phyloP scores from a whole-genome alignment of 1,140 invertebrate species.

The Drosophila lacteicornis region DNA sequence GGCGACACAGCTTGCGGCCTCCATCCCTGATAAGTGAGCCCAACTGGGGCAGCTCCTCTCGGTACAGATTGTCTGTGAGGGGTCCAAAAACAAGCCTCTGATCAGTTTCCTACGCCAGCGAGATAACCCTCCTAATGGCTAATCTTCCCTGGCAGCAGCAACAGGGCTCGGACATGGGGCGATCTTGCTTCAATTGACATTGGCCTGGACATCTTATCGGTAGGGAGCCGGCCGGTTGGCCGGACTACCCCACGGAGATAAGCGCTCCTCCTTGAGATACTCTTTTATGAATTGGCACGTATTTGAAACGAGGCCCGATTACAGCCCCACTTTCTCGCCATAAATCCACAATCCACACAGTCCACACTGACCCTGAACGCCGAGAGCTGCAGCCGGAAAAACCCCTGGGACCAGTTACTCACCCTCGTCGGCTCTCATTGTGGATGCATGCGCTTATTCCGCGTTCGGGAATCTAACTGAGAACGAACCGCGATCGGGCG shows the following conservation, averaged over 20 bases:
- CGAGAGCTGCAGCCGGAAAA: slow-evolving; percentile 22
- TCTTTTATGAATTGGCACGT: slow-evolving; percentile 56
- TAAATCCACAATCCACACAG: slow-evolving; percentile 5
- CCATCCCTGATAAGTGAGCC: slow-evolving; percentile 55
- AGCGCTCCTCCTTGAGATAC: slow-evolving; percentile 27
- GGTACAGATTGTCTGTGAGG: slow-evolving; percentile 67
- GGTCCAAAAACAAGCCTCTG: background rate
- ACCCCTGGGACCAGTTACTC: slow-evolving; percentile 39
- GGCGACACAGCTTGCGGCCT: slow-evolving; percentile 78
- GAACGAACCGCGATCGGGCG: background rate
- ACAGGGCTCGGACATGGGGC: slow-evolving; percentile 3
- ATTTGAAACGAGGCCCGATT: slow-evolving; percentile 25
- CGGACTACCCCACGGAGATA: slow-evolving; percentile 35
- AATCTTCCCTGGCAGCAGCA: slow-evolving; percentile 52
- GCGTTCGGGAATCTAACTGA: slow-evolving; percentile 12
- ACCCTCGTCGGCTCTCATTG: slow-evolving; percentile 56
- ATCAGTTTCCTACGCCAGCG: background rate
- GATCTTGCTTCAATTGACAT: slow-evolving; percentile 25
- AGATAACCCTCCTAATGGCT: slow-evolving; percentile 24
- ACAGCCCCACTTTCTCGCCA: slow-evolving; percentile 13
- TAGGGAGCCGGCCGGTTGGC: background rate
- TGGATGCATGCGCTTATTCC: slow-evolving; percentile 7
- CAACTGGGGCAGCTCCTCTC: slow-evolving; percentile 70
- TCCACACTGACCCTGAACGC: slow-evolving; percentile 9
- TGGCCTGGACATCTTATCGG: slow-evolving; percentile 29